A percentile compares a stretch with the other conserved stretches of the same genome.
Evolutionary conservation across 2,797 vertebrate genomes (phyloP).

Genomic region (Hafferia zeledoni): DNA sequence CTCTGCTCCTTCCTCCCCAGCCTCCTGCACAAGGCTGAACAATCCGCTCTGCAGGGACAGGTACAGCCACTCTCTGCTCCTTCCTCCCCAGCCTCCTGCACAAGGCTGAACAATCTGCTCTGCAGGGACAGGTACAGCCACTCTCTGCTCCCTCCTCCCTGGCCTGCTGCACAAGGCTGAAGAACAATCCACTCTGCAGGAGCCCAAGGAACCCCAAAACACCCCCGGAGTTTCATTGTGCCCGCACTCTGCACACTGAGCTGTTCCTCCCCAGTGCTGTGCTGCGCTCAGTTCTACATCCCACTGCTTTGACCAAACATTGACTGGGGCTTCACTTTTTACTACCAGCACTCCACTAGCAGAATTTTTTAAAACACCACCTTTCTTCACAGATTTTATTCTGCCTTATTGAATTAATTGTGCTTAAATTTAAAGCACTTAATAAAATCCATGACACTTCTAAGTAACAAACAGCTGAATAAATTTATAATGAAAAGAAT

Average conservation of each 20-base stretch:
- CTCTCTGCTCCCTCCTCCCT: neutral
- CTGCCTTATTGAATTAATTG: neutral
- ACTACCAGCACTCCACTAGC: neutral
- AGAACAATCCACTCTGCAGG: neutral
- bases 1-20: too few relatives aligned
- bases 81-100: neutral
- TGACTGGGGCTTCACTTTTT: neutral
- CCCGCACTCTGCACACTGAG: neutral
- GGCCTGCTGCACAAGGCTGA: neutral
- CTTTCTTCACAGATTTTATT: neutral
- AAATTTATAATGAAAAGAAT: slow-evolving; percentile 15
- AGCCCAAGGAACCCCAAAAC: neutral
- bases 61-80: neutral
- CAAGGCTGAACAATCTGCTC: neutral
- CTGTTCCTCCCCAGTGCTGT: neutral
- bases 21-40: too few relatives aligned
- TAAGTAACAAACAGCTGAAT: slow-evolving; percentile 10
- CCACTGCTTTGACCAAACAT: accelerated
- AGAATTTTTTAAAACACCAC: neutral
- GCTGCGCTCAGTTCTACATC: neutral
- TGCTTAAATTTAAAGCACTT: neutral
- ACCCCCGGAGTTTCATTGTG: neutral
- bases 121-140: neutral
- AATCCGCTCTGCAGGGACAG: neutral
- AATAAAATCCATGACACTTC: neutral